Conservation (phyloP, 2,113 vertebrate species). For the Ageneiosus marmoratus region DNA sequence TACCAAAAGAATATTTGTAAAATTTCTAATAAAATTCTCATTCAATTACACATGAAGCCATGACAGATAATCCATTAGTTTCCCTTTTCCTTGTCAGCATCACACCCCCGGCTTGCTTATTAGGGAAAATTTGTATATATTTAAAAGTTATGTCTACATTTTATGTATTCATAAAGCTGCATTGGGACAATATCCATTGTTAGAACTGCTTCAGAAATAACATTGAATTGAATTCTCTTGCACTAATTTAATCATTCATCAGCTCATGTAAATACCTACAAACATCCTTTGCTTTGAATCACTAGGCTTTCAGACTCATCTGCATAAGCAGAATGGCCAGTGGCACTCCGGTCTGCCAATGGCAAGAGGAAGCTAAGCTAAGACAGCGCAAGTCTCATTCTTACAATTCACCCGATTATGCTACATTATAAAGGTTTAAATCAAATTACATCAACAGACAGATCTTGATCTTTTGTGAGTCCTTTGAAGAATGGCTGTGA, state of each 20-base stretch:
- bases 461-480: conserved; percentile 36
- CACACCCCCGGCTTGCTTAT: too few relatives aligned
- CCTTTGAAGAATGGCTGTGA: conserved; percentile 12
- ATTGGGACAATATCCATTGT: too few relatives aligned
- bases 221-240: too few relatives aligned
- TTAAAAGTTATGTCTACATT: too few relatives aligned
- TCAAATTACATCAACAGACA: conserved; percentile 25
- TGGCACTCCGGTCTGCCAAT: conserved; percentile 12
- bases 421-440: conserved; percentile 32
- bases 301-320: background rate
- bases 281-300: background rate
- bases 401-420: conserved; percentile 35
- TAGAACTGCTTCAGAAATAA: too few relatives aligned
- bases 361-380: conserved; percentile 27
- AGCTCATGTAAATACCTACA: background rate
- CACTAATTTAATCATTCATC: background rate
- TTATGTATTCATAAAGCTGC: too few relatives aligned
- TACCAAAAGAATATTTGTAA: background rate
- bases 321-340: background rate
- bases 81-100: too few relatives aligned
- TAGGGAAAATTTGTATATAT: too few relatives aligned
- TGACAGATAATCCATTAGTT: background rate
- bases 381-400: background rate
- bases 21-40: background rate
- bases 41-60: background rate